Evolutionary conservation across 2,888 invertebrate genomes (phyloP).

Genomic region (Cremastobaeus sp.): DNA sequence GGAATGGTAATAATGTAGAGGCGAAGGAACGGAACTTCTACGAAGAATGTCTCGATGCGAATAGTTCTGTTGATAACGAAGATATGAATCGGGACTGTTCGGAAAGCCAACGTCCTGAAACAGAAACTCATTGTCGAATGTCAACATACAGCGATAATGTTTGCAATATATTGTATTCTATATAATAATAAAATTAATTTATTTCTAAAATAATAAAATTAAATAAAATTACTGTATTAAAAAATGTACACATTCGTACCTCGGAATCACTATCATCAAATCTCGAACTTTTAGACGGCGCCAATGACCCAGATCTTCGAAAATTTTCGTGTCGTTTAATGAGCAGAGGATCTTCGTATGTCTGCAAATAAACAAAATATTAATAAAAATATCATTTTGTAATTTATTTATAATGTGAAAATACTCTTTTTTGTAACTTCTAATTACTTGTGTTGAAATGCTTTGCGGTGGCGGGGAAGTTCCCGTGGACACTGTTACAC

Average conservation of each 20-base stretch:
- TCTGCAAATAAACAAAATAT: slow-evolving; percentile 75
- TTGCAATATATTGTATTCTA: no score
- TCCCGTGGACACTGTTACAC: slow-evolving; percentile 82
- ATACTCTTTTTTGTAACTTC: neutral
- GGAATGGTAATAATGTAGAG: slow-evolving; percentile 74
- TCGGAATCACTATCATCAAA: slow-evolving; percentile 75
- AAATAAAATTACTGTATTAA: neutral
- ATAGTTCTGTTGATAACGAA: slow-evolving; percentile 44
- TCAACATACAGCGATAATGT: slow-evolving; percentile 4
- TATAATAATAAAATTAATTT: no score
- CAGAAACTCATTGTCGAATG: slow-evolving; percentile 67
- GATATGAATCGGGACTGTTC: slow-evolving; percentile 74
- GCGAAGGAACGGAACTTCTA: slow-evolving; percentile 73
- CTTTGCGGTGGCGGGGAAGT: slow-evolving; percentile 93
- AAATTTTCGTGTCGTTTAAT: slow-evolving; percentile 63
- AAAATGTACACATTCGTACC: slow-evolving; percentile 64
- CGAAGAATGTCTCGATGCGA: slow-evolving; percentile 66
- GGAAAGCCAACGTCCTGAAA: slow-evolving; percentile 72
- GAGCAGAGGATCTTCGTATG: slow-evolving; percentile 79
- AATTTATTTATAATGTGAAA: neutral
- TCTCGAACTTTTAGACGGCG: slow-evolving; percentile 69
- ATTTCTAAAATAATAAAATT: no score
- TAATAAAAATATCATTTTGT: neutral
- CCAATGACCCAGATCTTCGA: slow-evolving; percentile 65
- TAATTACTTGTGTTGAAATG: slow-evolving; percentile 88